Percentiles rank a stretch among this genome's conserved stretches.
Evolutionary conservation across 2,888 invertebrate species (phyloP).

Genomic region (Cryptophagus acutangulus): DNA sequence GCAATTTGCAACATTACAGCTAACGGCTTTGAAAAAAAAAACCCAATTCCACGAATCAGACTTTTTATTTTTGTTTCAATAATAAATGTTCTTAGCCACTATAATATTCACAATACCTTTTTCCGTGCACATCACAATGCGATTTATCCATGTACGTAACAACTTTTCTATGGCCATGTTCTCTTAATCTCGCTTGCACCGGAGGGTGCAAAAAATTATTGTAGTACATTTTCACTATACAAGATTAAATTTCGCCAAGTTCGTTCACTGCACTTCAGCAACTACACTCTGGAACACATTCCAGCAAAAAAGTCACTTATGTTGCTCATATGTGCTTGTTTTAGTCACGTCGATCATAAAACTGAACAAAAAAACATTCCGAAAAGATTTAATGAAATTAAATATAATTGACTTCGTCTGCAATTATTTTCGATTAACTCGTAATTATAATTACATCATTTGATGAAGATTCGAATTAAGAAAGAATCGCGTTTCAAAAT

Average conservation of each 20-base stretch:
- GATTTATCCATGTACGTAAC: constrained; percentile 42
- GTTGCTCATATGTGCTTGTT: not conserved
- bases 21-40: too few species aligned
- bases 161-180: constrained; percentile 40
- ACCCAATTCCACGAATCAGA: too few species aligned
- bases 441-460: constrained; percentile 14
- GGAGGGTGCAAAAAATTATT: constrained; percentile 46
- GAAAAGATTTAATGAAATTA: constrained; percentile 12
- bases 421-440: constrained; percentile 15
- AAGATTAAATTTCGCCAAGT: constrained; percentile 1
- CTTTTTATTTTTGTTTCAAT: too few species aligned
- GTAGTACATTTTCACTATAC: constrained; percentile 40
- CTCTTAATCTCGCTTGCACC: constrained; percentile 35
- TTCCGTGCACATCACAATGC: constrained; percentile 38
- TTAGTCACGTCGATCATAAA: constrained; percentile 10
- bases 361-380: constrained; percentile 8
- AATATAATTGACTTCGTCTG: constrained; percentile 11
- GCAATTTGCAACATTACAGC: too few species aligned
- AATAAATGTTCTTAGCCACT: too few species aligned
- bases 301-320: too few species aligned
- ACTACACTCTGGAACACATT: too few species aligned
- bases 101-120: too few species aligned
- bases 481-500: not conserved
- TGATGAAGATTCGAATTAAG: not conserved
- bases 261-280: constrained; percentile 10